Evolutionary conservation across 1,140 invertebrate genomes (phyloP).

Genomic region (Forficula auricularia): DNA sequence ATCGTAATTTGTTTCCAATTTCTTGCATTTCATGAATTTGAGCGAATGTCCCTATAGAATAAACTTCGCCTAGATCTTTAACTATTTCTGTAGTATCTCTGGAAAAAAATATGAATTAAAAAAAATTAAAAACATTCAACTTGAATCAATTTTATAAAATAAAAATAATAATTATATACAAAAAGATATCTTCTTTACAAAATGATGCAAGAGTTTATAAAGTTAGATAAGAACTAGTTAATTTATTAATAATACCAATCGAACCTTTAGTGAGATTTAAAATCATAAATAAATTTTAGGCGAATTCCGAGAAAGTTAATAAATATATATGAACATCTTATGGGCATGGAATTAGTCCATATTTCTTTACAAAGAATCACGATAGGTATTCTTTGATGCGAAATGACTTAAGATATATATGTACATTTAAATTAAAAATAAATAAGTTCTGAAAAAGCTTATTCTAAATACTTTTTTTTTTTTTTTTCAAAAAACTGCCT

Average conservation of each 20-base stretch:
- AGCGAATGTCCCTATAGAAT: slow-evolving; percentile 87
- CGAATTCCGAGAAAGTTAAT: not conserved
- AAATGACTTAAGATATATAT: too few species aligned
- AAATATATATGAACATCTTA: not conserved
- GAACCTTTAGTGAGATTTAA: not conserved
- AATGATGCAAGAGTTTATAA: not conserved
- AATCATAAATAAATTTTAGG: not conserved
- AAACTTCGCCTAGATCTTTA: slow-evolving; percentile 67
- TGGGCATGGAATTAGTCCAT: not conserved
- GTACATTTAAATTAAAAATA: too few species aligned
- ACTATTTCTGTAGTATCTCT: slow-evolving; percentile 79
- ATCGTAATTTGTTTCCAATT: slow-evolving; percentile 71
- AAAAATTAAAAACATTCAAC: slow-evolving; percentile 1
- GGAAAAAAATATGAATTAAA: slow-evolving; percentile 13
- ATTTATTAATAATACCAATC: not conserved
- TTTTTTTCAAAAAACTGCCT: too few species aligned
- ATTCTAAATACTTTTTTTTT: too few species aligned
- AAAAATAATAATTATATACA: not conserved
- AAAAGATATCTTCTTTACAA: not conserved
- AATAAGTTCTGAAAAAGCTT: too few species aligned
- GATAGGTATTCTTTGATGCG: too few species aligned
- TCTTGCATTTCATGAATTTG: slow-evolving; percentile 97
- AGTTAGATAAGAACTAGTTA: not conserved
- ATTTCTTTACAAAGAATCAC: not conserved
- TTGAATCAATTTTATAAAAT: slow-evolving; percentile 5